Percentiles rank a stretch among this genome's conserved stretches.
Conservation (phyloP, 2,888 invertebrate species). For the Ichneumoninae sp. region DNA sequence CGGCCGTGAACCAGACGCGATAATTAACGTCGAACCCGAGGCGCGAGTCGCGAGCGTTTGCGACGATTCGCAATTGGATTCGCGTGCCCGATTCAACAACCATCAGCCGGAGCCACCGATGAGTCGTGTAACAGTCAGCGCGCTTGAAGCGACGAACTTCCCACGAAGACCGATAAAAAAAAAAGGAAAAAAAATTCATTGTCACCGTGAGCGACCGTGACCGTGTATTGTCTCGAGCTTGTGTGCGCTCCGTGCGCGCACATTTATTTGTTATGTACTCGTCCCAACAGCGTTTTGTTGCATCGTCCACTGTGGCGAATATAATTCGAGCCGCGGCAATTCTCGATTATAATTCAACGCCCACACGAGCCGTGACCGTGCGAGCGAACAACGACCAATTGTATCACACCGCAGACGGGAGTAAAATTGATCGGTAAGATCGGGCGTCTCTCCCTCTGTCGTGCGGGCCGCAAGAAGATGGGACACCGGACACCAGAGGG, state of each 20-base stretch:
- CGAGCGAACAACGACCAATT: slow-evolving; percentile 18
- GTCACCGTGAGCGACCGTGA: slow-evolving; percentile 62
- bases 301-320: neutral
- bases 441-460: neutral
- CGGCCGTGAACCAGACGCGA: slow-evolving; percentile 25
- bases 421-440: slow-evolving; percentile 53
- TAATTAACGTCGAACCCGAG: slow-evolving; percentile 13
- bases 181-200: slow-evolving; percentile 46
- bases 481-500: slow-evolving; percentile 16
- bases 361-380: slow-evolving; percentile 52
- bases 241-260: neutral
- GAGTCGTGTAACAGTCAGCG: slow-evolving; percentile 23
- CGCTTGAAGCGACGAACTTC: slow-evolving; percentile 49
- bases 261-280: neutral
- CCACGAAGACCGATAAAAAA: slow-evolving; percentile 56
- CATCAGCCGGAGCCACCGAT: slow-evolving; percentile 20
- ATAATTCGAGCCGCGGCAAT: slow-evolving; percentile 13
- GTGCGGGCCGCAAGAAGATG: neutral
- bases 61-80: slow-evolving; percentile 34
- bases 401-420: slow-evolving; percentile 17
- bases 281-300: neutral
- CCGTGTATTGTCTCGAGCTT: slow-evolving; percentile 28
- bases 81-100: slow-evolving; percentile 25
- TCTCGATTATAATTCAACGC: slow-evolving; percentile 62
- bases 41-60: slow-evolving; percentile 9